Evolutionary conservation across 2,797 vertebrate species (phyloP).

Genomic region (Molossus alvarezi): DNA sequence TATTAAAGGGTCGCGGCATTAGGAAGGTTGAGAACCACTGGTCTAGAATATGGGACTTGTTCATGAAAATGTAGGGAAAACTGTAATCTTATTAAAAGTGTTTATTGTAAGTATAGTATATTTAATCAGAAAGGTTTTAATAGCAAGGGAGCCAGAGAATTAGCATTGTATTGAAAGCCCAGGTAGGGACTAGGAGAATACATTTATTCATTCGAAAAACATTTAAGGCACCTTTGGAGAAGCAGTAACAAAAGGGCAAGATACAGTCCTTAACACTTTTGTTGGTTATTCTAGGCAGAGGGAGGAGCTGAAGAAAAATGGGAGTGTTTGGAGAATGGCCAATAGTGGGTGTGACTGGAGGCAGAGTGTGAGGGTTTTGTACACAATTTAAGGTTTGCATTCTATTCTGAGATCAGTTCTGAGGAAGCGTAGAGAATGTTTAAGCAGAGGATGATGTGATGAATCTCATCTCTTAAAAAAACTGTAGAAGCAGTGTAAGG

Average conservation of each 20-base stretch:
- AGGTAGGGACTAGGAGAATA: background rate
- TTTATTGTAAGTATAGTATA: background rate
- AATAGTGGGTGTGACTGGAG: background rate
- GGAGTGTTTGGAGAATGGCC: background rate
- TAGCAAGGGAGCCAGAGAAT: background rate
- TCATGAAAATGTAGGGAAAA: background rate
- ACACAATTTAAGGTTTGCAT: background rate
- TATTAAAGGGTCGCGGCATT: no score
- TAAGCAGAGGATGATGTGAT: background rate
- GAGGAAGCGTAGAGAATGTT: background rate
- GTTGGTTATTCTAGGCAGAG: background rate
- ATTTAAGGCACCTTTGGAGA: background rate
- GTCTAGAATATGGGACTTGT: background rate
- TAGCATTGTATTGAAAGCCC: background rate
- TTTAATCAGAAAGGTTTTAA: slow-evolving; percentile 12
- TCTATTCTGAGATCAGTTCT: background rate
- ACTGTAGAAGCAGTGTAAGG: background rate
- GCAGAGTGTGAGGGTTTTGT: background rate
- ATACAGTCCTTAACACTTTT: background rate
- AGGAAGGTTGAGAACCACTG: no score
- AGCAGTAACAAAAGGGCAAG: background rate
- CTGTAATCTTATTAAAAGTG: background rate
- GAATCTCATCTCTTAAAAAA: background rate
- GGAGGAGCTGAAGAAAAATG: background rate
- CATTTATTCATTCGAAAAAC: background rate